These are phyloP conservation scores for Leptarthrus brevirostris DNA, from an alignment of 2,888 invertebrate genomes.

Conservation along the genomic window DNA sequence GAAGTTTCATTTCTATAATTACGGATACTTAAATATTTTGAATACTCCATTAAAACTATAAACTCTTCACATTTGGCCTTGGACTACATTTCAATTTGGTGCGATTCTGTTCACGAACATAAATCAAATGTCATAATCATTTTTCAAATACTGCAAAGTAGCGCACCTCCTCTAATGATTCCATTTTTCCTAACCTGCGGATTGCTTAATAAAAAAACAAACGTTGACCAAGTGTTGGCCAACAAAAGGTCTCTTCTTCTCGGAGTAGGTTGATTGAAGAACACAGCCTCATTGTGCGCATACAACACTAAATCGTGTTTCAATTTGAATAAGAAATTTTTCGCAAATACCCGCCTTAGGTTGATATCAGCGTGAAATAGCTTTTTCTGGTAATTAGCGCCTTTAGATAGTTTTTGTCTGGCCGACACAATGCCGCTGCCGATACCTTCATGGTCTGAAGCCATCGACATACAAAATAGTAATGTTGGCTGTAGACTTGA, in stretches of 20 bases:
- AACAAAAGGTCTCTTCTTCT: slow-evolving; percentile 41
- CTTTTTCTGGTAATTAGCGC: slow-evolving; percentile 41
- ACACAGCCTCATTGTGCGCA: slow-evolving; percentile 6
- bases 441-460: slow-evolving; percentile 14
- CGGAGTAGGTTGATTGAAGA: slow-evolving; percentile 18
- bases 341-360: slow-evolving; percentile 24
- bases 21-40: too few relatives aligned
- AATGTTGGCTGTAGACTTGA: background rate
- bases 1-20: too few relatives aligned
- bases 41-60: too few relatives aligned
- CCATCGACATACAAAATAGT: background rate
- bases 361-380: slow-evolving; percentile 4
- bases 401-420: slow-evolving; percentile 11
- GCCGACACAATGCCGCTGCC: background rate
- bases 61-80: slow-evolving; percentile 19
- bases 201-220: slow-evolving; percentile 19
- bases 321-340: slow-evolving; percentile 31
- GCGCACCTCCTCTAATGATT: slow-evolving; percentile 43
- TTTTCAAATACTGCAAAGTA: slow-evolving; percentile 40
- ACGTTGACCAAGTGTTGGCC: slow-evolving; percentile 41
- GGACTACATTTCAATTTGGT: slow-evolving; percentile 21
- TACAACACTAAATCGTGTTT: background rate
- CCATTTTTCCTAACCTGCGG: slow-evolving; percentile 1
- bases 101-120: background rate
- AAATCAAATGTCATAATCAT: slow-evolving; percentile 42